A percentile compares a stretch with the other conserved stretches of the same genome.
phyloP scores from a whole-genome alignment of 2,113 vertebrate species.

The Willisornis vidua region DNA sequence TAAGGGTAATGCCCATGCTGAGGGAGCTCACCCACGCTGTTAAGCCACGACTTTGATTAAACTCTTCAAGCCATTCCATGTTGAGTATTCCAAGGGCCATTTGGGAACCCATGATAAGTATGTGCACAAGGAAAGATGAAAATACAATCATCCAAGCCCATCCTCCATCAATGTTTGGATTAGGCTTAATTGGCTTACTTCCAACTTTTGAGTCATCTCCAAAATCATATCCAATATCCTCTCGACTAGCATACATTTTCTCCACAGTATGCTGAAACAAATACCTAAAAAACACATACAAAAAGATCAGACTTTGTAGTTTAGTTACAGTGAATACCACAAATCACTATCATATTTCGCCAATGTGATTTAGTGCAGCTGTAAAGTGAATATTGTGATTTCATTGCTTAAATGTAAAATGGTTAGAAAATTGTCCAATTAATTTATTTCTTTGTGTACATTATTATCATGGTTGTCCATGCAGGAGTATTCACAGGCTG shows the following conservation, averaged over 20 bases:
- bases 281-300: not conserved
- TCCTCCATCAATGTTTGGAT: slow-evolving; percentile 76
- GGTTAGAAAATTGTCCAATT: not conserved
- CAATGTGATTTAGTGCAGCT: not conserved
- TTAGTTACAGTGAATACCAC: not conserved
- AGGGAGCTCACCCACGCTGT: slow-evolving; percentile 84
- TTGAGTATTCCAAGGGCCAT: slow-evolving; percentile 85
- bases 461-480: not conserved
- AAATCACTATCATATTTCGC: not conserved
- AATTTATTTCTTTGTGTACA: not conserved
- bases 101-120: slow-evolving; percentile 83
- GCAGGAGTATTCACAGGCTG: not conserved
- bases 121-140: slow-evolving; percentile 80
- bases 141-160: slow-evolving; percentile 85
- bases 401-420: not conserved
- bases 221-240: slow-evolving; percentile 75
- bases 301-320: not conserved
- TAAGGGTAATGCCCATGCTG: slow-evolving; percentile 82
- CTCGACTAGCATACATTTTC: slow-evolving; percentile 77
- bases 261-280: slow-evolving; percentile 60
- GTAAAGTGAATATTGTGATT: not conserved
- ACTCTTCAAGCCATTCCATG: slow-evolving; percentile 85
- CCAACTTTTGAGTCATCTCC: slow-evolving; percentile 69
- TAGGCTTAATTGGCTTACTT: slow-evolving; percentile 67
- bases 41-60: slow-evolving; percentile 80